These are phyloP conservation scores for Intellagama lesueurii DNA, from an alignment of 2,797 vertebrate species.

Conservation along the genomic window DNA sequence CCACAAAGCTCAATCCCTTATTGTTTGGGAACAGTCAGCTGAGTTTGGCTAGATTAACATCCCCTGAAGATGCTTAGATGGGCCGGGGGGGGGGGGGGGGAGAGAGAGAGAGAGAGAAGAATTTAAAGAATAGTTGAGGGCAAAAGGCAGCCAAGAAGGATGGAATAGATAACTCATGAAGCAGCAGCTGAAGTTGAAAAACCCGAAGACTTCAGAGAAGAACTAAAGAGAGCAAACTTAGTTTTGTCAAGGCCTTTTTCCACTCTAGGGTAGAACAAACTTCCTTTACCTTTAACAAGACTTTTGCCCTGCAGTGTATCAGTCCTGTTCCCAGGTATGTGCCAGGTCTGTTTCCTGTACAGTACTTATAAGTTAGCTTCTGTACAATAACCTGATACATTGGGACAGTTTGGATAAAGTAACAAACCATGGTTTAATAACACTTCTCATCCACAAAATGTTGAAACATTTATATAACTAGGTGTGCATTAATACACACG, in stretches of 20 bases:
- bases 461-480: not conserved
- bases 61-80: not conserved
- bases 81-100: no score
- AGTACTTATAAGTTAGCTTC: not conserved
- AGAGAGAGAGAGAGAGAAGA: no score
- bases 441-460: not conserved
- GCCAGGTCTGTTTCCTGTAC: not conserved
- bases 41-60: not conserved
- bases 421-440: not conserved
- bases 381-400: not conserved
- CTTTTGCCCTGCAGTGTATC: not conserved
- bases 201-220: not conserved
- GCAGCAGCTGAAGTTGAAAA: not conserved
- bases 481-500: not conserved
- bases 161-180: not conserved
- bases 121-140: not conserved
- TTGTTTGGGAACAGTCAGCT: not conserved
- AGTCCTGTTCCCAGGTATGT: no score
- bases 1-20: not conserved
- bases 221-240: not conserved
- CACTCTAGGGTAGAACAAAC: not conserved
- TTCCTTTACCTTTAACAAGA: not conserved
- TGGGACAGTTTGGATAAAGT: not conserved
- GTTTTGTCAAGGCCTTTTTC: not conserved
- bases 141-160: not conserved